A percentile compares a stretch with the other conserved stretches of the same genome.
Conservation (phyloP, 2,797 vertebrate species). For the Cynopterus sphinx region DNA sequence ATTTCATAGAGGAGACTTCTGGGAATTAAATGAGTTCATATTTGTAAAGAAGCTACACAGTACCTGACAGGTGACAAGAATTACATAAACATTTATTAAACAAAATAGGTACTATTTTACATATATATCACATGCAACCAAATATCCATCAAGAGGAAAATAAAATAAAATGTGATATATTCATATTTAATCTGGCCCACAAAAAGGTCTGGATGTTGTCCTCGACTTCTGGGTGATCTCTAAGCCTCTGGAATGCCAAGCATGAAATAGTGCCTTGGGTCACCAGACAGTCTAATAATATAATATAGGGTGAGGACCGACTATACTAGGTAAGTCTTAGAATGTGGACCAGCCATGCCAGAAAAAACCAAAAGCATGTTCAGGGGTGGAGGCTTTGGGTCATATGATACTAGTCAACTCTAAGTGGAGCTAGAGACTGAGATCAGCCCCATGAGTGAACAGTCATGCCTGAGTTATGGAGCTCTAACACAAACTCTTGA, state of each 20-base stretch:
- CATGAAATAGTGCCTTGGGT: not conserved
- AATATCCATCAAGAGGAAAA: conserved; percentile 28
- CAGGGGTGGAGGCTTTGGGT: not conserved
- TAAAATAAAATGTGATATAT: conserved; percentile 18
- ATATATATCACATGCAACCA: not conserved
- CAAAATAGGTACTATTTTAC: not conserved
- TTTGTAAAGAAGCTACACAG: conserved; percentile 13
- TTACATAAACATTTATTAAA: not conserved
- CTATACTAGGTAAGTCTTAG: not conserved
- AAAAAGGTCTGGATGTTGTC: not conserved
- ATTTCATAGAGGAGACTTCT: not conserved
- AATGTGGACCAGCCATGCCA: not conserved
- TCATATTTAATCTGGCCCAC: not conserved
- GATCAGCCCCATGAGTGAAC: not conserved
- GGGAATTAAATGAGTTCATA: not conserved
- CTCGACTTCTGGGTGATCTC: not conserved
- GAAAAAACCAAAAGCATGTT: not conserved
- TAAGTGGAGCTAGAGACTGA: not conserved
- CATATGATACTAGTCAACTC: not conserved
- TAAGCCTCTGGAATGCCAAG: not conserved
- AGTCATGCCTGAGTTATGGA: not conserved
- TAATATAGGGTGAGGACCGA: not conserved
- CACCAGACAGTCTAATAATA: not conserved
- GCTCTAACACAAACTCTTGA: not conserved
- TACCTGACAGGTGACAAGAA: not conserved